Evolutionary conservation across 30 jellyfish, hydroid and myxozoan genomes (phyloP), one percentile per base, ranked within the genome.

Genomic region (Rhopilema esculentum): DNA sequence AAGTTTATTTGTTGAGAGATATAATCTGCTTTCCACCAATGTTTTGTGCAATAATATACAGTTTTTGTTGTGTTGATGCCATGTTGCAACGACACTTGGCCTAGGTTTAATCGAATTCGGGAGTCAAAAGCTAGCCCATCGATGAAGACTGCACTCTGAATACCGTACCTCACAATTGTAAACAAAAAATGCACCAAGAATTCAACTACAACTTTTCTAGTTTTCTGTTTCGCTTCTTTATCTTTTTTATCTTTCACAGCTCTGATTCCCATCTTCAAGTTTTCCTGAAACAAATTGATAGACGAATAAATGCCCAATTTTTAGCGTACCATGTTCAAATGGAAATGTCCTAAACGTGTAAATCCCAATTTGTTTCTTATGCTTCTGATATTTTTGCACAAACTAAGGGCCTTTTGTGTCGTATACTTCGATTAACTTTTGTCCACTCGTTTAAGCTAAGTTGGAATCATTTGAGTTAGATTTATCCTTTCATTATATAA

Each of bases 211-310:
- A 85, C 28, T 75, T 66, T 75, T 49, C 69, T 72, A 8, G 57
- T 26, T 62, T 77, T 53, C 49, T 72, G 62, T 24, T 32, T 75
- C 23, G 74, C 94, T 74, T 85, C 88, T 31, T 74, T 51, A 0
- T 27, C 49, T 53, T 33, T 57, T 29, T 85, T 85, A 18, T 85
- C 94, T 75, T 85, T 85, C 48, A 85, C 94, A 9, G 83, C 27
- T 17, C 94, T 80, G 6, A 72, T 40, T 25, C 80, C 84, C 88
- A 85, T 85, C 20, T 52, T 49, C 21, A 61, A 16, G 15, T 17
- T 18, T 23, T 77, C 1, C 27, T 30, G 30, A 63, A 63, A 63
- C 29, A 63, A 63, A 40, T 40, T 40, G 57, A 40, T 40, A 40
- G 57, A 40, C 57, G n/a, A n/a, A n/a, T n/a, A n/a, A n/a, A n/a